Base-by-base conservation (phyloP, 2,888 invertebrate genomes). In the Nomada goodeniana region DNA sequence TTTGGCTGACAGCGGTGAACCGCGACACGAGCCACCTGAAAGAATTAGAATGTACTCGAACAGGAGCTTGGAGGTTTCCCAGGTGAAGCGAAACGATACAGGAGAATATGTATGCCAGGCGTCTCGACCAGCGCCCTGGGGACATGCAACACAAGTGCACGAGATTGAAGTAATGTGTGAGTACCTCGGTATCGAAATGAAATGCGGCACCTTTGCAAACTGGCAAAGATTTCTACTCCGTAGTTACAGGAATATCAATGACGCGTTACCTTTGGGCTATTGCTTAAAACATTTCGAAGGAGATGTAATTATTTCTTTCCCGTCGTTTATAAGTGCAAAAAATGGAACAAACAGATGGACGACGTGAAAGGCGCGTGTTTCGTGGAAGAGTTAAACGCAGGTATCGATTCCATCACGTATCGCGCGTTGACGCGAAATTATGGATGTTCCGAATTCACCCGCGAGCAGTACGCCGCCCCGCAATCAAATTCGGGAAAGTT, bases 91-190 rank as follows among this genome's bases (percentile, higher is more conserved):
- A 0, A 91, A 93, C 13, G 96, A 97, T 88, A 95, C 96, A 0
- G 96, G 96, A 0, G 95, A 95, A 85, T 97, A 97, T 88, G 95
- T 95, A 11, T 97, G 97, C 86, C 96, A 96, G 94, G 96, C 95
- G 81, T 92, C 96, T 18, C 94, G 96, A 26, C 95, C 95, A 0
- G 95, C 95, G 47, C 96, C 96, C 2, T 96, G 96, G 96, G 95
- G 95, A 1, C 95, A 96, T 0, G 95, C 96, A n/a, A 94, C 95
- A 57, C 97, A 97, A 92, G 95, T 95, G 2, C 97, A 97, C 90
- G 95, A 96, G 26, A 96, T 97, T 85, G 96, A 97, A 95, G 97
- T 97, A 3, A 95, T 97, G 92, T 96, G 97, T 97, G 94, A 95
- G 96, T 95, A 84, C 11, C 61, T 20, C 29, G 18, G 13, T 18